These are phyloP conservation scores for Trinorchestia longiramus DNA, from an alignment of 1,140 invertebrate genomes.

Conservation along the genomic window DNA sequence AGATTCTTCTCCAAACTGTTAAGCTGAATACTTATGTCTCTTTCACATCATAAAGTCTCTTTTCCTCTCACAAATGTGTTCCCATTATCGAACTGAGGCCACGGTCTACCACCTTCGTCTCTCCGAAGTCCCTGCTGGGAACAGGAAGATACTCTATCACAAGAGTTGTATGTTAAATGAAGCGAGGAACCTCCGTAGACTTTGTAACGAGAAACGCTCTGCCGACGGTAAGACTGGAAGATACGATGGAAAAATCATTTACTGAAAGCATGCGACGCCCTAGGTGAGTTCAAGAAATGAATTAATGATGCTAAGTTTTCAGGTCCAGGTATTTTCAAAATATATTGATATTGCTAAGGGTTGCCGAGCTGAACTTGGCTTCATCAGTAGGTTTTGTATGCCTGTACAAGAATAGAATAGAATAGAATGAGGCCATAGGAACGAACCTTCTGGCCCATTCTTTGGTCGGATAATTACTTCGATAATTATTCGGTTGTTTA, in stretches of 20 bases:
- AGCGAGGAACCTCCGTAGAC: conserved; percentile 29
- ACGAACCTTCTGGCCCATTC: no score
- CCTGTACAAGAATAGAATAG: no score
- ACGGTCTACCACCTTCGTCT: neutral
- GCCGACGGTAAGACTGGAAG: neutral
- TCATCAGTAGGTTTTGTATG: no score
- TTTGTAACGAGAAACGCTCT: conserved; percentile 21
- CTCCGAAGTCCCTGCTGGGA: neutral
- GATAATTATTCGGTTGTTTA: no score
- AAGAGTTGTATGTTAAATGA: neutral
- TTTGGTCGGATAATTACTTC: no score
- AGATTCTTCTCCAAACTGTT: no score
- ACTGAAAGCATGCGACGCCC: no score
- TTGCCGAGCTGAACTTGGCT: no score
- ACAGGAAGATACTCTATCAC: neutral
- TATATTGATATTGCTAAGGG: no score
- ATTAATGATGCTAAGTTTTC: neutral
- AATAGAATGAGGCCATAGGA: no score
- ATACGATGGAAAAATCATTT: neutral
- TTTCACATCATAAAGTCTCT: neutral
- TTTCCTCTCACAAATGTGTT: neutral
- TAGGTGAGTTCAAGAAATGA: neutral
- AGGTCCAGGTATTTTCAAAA: neutral
- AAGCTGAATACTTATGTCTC: neutral
- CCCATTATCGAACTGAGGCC: neutral